These are phyloP conservation scores for Cyprinodon tularosa DNA, from an alignment of 2,113 vertebrate species.

Conservation along the genomic window DNA sequence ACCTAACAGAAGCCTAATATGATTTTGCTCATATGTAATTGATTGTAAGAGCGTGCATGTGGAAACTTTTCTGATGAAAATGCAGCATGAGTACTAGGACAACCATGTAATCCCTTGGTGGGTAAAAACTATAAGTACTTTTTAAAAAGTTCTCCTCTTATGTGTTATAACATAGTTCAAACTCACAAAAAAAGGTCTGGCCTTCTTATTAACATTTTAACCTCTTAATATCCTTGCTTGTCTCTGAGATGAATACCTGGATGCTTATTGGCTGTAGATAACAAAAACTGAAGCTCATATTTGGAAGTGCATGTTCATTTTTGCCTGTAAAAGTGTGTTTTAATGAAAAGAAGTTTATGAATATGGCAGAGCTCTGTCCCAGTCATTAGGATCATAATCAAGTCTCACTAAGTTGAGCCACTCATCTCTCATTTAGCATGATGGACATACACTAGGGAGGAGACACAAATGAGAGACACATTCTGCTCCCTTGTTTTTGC, in stretches of 20 bases:
- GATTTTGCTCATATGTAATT: constrained; percentile 8
- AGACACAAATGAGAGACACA: constrained; percentile 44
- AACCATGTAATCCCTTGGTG: constrained; percentile 49
- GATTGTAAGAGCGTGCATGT: constrained; percentile 4
- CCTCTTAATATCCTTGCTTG: constrained; percentile 28
- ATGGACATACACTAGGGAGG: constrained; percentile 61
- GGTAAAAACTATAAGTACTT: constrained; percentile 43
- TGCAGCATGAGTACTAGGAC: constrained; percentile 16
- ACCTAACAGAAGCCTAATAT: constrained; percentile 17
- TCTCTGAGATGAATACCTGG: constrained; percentile 26
- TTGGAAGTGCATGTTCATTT: constrained; percentile 10
- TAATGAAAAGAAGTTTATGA: constrained; percentile 16
- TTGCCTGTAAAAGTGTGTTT: not conserved
- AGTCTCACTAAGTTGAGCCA: constrained; percentile 55
- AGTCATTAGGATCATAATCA: constrained; percentile 63
- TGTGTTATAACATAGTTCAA: constrained; percentile 24
- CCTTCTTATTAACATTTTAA: constrained; percentile 17
- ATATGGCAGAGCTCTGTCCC: constrained; percentile 27
- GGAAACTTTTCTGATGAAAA: constrained; percentile 7
- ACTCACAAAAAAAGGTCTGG: constrained; percentile 41
- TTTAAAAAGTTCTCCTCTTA: constrained; percentile 35
- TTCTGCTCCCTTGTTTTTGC: constrained; percentile 50
- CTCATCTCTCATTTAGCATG: constrained; percentile 74
- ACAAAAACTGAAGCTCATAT: constrained; percentile 49
- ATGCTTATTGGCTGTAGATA: constrained; percentile 45